These are phyloP conservation scores for Pseudanteris insignis DNA, from an alignment of 2,888 invertebrate species.

Conservation along the genomic window DNA sequence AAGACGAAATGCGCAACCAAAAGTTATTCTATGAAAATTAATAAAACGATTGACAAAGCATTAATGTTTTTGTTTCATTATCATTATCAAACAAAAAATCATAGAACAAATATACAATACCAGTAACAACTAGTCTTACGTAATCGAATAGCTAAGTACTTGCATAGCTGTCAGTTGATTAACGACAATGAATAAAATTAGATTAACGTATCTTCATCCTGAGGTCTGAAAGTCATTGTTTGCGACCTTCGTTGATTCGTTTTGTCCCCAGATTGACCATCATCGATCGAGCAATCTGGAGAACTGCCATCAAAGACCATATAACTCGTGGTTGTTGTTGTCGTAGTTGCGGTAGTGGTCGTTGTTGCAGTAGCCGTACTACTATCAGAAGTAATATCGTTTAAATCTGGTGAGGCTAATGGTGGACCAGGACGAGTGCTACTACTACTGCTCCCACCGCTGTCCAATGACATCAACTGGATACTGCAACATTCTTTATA, in stretches of 20 bases:
- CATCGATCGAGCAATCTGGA: slow-evolving; percentile 73
- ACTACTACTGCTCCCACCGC: slow-evolving; percentile 58
- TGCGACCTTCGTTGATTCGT: slow-evolving; percentile 72
- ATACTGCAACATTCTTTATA: slow-evolving; percentile 78
- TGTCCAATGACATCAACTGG: slow-evolving; percentile 71
- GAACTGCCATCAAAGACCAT: slow-evolving; percentile 69
- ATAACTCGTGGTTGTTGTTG: slow-evolving; percentile 65
- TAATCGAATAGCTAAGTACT: too few species aligned
- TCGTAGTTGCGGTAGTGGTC: slow-evolving; percentile 50
- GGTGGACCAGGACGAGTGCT: slow-evolving; percentile 64
- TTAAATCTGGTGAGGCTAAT: slow-evolving; percentile 73
- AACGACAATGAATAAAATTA: too few species aligned
- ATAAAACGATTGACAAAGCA: too few species aligned
- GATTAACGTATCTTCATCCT: slow-evolving; percentile 87
- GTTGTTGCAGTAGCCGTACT: slow-evolving; percentile 52
- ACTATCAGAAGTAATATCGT: slow-evolving; percentile 68
- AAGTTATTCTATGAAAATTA: too few species aligned
- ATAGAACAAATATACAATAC: too few species aligned
- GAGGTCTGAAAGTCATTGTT: slow-evolving; percentile 79
- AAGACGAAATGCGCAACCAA: too few species aligned
- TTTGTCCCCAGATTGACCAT: slow-evolving; percentile 70
- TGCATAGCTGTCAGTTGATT: too few species aligned
- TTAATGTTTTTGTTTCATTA: too few species aligned
- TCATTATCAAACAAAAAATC: too few species aligned
- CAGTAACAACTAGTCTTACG: too few species aligned